Evolutionary conservation across 1,140 invertebrate genomes (phyloP), one percentile per base, ranked within the genome.

Genomic region (Drosophila virilis): DNA sequence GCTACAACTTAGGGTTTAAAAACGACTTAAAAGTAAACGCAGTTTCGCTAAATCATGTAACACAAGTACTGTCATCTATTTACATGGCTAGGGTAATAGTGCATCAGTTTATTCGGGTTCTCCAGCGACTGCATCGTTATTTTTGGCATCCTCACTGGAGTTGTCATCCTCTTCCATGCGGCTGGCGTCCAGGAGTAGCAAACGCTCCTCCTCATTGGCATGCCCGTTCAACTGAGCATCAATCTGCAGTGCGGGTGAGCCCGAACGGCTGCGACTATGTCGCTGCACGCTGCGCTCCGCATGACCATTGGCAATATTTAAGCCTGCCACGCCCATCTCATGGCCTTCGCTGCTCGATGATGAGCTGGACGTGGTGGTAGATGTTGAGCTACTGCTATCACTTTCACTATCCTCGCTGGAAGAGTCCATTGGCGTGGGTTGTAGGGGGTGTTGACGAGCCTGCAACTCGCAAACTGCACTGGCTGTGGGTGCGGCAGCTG

Each of bases 331-430:
- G 5, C 80, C 84, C 62, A 89, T 88, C 15, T 88, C 84, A 8
- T 88, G 84, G 1, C 73, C 79, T 38, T 88, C 84, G 22, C 76
- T 88, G 48, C 57, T 67, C 5, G 84, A 88, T 0, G 80, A 77
- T n/a, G 85, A 81, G 35, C 79, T 82, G 46, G 90, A 91, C 37
- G 91, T 91, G 28, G 88, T 90, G 12, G 61, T 83, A 1, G 91
- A 91, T 28, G 86, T 91, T 9, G 86, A 69, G 52, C 89, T 91
- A 50, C 91, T 92, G 69, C 91, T 92, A 60, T 92, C 91, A 70
- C 91, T 92, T 72, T 92, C 91, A 66, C 91, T 92, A 35, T 92
- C 91, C 54, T 92, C 91, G 62, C 91, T 92, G 5, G 91, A 86
- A 2, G 91, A 91, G 50, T 91, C 90, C 91, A 92, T 92, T 1